phyloP scores from a whole-genome alignment of 2,113 vertebrate species.

The Cinclus cinclus region DNA sequence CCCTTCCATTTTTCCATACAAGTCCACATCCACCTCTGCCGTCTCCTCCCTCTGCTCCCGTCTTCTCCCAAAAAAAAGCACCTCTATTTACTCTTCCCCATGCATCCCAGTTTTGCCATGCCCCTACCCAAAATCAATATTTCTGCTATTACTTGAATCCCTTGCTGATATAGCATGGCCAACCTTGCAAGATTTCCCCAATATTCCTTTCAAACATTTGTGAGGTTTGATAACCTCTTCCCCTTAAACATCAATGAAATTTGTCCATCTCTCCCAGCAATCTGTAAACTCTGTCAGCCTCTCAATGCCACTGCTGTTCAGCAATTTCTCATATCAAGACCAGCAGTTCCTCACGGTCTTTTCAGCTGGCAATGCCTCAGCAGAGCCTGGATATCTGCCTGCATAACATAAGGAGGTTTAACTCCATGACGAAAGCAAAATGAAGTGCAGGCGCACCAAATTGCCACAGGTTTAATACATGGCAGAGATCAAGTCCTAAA shows the following conservation, averaged over 20 bases:
- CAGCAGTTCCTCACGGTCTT: background rate
- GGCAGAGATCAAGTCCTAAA: no score
- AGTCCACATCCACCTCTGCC: background rate
- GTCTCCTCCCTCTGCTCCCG: background rate
- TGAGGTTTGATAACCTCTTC: background rate
- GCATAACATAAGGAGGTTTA: background rate
- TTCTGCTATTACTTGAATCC: background rate
- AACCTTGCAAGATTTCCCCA: background rate
- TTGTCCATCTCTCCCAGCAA: background rate
- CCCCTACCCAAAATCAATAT: background rate
- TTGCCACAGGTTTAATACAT: accelerated
- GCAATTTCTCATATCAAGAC: accelerated
- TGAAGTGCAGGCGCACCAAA: background rate
- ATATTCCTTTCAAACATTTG: background rate
- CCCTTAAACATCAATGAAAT: background rate
- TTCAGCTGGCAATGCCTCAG: background rate
- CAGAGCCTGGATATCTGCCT: background rate
- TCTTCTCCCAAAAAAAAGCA: background rate
- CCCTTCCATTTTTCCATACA: background rate
- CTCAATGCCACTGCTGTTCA: background rate
- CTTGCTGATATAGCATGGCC: background rate
- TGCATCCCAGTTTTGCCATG: background rate
- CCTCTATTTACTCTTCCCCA: background rate
- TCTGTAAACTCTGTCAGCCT: background rate
- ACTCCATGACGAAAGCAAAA: background rate